phyloP scores from a whole-genome alignment of 2,113 vertebrate genomes.

The Sorex fumeus region DNA sequence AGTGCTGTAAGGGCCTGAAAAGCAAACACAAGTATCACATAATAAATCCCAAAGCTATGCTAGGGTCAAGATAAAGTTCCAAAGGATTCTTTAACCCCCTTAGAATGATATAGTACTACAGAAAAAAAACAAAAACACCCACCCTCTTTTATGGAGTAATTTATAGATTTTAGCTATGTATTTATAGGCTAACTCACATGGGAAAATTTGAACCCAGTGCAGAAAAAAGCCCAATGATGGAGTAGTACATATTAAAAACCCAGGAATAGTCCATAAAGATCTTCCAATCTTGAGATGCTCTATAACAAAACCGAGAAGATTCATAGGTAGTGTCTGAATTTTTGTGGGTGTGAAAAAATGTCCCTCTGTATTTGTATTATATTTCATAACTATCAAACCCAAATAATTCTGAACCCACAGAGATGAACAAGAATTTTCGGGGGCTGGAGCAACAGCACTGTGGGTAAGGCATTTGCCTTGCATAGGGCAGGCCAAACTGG shows the following conservation, averaged over 20 bases:
- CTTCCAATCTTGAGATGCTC: constrained; percentile 25
- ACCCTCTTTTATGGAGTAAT: background rate
- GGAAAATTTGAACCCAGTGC: background rate
- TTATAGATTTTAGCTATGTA: constrained; percentile 36
- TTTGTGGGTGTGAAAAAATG: too few species aligned
- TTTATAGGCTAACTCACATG: background rate
- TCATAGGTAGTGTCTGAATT: too few species aligned
- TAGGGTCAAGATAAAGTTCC: constrained; percentile 32
- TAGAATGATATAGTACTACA: background rate
- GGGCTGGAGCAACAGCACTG: too few species aligned
- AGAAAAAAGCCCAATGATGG: background rate
- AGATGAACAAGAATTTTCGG: background rate
- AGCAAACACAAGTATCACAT: constrained; percentile 57
- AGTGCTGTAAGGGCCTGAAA: constrained; percentile 97
- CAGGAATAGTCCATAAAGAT: constrained; percentile 28
- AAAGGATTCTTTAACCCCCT: constrained; percentile 9
- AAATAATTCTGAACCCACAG: too few species aligned
- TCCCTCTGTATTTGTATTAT: too few species aligned
- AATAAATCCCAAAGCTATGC: constrained; percentile 53
- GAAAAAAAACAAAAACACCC: background rate
- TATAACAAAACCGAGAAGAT: background rate
- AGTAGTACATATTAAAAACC: background rate
- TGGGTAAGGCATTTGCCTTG: too few species aligned
- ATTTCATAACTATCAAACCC: too few species aligned
- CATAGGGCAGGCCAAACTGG: too few species aligned